phyloP scores from a whole-genome alignment of 2,797 vertebrate genomes.

The Microchirus variegatus region DNA sequence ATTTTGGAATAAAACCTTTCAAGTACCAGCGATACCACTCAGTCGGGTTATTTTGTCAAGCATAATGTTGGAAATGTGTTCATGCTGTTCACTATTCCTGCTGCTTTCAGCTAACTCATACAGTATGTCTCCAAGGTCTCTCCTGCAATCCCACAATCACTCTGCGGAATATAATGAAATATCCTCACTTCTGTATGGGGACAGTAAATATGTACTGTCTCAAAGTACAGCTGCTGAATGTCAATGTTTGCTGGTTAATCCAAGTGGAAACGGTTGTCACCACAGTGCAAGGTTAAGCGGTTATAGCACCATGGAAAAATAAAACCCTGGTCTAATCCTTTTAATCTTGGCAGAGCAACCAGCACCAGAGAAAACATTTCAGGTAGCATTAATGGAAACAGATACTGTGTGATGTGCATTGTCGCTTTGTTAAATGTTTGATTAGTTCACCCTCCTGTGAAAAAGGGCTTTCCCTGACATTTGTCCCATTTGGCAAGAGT shows the following conservation, averaged over 20 bases:
- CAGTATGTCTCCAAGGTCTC: constrained; percentile 6
- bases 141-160: neutral
- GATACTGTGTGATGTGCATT: constrained; percentile 39
- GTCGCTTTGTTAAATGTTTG: constrained; percentile 56
- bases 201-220: constrained; percentile 12
- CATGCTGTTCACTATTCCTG: constrained; percentile 1
- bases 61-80: constrained; percentile 7
- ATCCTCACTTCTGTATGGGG: neutral
- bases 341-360: constrained; percentile 63
- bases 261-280: constrained; percentile 43
- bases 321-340: constrained; percentile 58
- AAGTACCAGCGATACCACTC: neutral
- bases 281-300: constrained; percentile 59
- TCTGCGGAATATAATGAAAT: constrained; percentile 8
- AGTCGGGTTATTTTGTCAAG: constrained; percentile 7
- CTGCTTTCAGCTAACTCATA: constrained; percentile 7
- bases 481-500: constrained; percentile 17
- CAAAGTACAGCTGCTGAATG: constrained; percentile 33
- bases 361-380: constrained; percentile 27
- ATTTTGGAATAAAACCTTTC: constrained; percentile 13
- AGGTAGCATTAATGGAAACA: constrained; percentile 48
- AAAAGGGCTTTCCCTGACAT: constrained; percentile 14
- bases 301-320: constrained; percentile 52
- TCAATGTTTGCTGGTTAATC: constrained; percentile 55
- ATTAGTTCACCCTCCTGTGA: constrained; percentile 41